Conservation (phyloP, 1,140 invertebrate species). For the Zaprionus camerounensis region DNA sequence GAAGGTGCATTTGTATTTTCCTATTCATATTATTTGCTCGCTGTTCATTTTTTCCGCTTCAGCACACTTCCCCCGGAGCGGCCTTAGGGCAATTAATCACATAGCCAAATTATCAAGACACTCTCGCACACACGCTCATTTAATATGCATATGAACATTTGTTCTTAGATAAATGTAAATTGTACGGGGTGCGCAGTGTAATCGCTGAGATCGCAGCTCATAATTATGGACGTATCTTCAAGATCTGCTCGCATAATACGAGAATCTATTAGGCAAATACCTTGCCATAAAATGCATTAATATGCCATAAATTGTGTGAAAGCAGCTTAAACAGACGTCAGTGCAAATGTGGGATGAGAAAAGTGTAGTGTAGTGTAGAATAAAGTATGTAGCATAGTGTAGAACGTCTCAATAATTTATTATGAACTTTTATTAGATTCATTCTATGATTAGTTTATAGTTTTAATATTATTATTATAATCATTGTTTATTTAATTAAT, state of each 20-base stretch:
- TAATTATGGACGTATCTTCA: slow-evolving; percentile 25
- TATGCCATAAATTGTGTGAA: slow-evolving; percentile 2
- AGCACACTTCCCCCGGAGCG: slow-evolving; percentile 39
- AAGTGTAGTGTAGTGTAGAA: neutral
- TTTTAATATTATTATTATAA: too few species aligned
- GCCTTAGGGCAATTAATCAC: slow-evolving; percentile 64
- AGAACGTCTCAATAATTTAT: too few species aligned
- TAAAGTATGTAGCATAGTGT: too few species aligned
- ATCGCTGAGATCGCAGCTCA: slow-evolving; percentile 25
- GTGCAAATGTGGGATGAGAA: neutral
- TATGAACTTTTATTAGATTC: too few species aligned
- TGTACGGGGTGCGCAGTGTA: slow-evolving; percentile 8
- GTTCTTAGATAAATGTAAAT: slow-evolving; percentile 38
- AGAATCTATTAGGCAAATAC: slow-evolving; percentile 1
- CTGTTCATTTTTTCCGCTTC: slow-evolving; percentile 69
- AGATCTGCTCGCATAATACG: slow-evolving; percentile 17
- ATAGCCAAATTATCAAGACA: slow-evolving; percentile 53
- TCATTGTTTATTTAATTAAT: too few species aligned
- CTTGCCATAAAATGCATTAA: slow-evolving; percentile 7
- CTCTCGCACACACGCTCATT: slow-evolving; percentile 41
- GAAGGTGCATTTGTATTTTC: slow-evolving; percentile 33
- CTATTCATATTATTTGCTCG: slow-evolving; percentile 44
- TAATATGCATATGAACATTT: slow-evolving; percentile 67
- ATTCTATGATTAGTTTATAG: too few species aligned
- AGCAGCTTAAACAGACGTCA: neutral